These are phyloP conservation scores for Galeopsomyia nigrocyanea DNA, from an alignment of 2,888 invertebrate species.

Conservation along the genomic window DNA sequence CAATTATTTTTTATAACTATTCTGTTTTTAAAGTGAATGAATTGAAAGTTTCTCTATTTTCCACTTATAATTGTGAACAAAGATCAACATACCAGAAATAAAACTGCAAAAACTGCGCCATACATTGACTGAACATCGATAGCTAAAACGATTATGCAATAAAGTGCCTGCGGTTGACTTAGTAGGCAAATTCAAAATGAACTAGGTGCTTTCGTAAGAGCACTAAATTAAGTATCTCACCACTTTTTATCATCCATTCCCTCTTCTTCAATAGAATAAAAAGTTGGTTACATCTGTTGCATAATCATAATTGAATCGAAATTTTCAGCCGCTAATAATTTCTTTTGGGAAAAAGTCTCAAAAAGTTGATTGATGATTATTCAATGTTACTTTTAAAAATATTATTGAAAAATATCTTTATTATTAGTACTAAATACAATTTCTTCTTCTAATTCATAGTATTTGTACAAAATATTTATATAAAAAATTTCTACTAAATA, in stretches of 20 bases:
- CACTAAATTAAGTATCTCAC: constrained; percentile 51
- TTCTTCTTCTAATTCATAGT: neutral
- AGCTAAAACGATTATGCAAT: constrained; percentile 49
- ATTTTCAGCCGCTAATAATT: neutral
- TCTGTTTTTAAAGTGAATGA: neutral
- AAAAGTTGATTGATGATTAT: neutral
- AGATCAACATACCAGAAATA: too few species aligned
- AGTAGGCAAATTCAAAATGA: constrained; percentile 56
- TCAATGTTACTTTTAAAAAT: neutral
- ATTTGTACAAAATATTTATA: neutral
- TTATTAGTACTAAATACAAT: neutral
- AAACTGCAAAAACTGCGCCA: too few species aligned
- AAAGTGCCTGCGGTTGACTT: constrained; percentile 49
- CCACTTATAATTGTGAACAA: too few species aligned
- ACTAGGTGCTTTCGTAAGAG: constrained; percentile 54
- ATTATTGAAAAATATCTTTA: neutral
- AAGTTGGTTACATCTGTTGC: constrained; percentile 2
- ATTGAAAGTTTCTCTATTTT: too few species aligned
- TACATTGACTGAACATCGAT: constrained; percentile 18
- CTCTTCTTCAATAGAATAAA: constrained; percentile 15
- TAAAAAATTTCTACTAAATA: too few species aligned
- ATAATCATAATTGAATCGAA: constrained; percentile 8
- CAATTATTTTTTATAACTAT: neutral
- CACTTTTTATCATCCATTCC: constrained; percentile 41
- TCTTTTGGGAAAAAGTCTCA: constrained; percentile 11